Base-by-base conservation (phyloP, 2,888 invertebrate species). In the Aspidiotus rigidus region DNA sequence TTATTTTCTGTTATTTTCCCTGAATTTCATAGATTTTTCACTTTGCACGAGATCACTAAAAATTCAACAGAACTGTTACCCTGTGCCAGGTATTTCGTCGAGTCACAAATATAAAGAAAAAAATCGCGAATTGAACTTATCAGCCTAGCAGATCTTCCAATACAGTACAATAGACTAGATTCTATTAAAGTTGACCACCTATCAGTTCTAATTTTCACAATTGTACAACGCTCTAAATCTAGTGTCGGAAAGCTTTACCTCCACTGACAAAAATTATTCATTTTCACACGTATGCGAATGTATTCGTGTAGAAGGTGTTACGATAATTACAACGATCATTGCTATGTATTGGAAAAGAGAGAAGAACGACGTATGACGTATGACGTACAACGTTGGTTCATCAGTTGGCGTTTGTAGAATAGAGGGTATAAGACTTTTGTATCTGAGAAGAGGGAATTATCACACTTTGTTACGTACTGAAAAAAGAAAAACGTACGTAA, bases 61-160 rank as follows among this genome's bases (percentile, higher is more conserved):
- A 44, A 44, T 44, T 44, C 49, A 44, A 44, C 49, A 44, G 49
- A 44, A 44, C 49, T 44, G 49, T 10, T 44, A 44, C 49, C 49
- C 49, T 44, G 49, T 10, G 49, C 49, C 49, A 44, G 49, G 49
- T 44, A 44, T 44, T 44, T 44, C 49, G 49, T 44, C 49, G 49
- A 44, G 49, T 44, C 49, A 44, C 49, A 44, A 44, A 44, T 44
- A 44, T 44, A 44, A 44, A 44, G 49, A 44, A 44, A 44, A 44
- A 44, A 44, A 44, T 44, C 49, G 49, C 49, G 49, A 44, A 44
- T 44, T 44, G 49, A 44, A 44, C 49, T 44, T 44, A 44, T 44
- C 49, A 44, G 49, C 49, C 49, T 44, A 44, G 49, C 49, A 44
- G 49, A 44, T 44, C 49, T 44, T 44, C 49, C 49, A 44, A 44